phyloP scores from a whole-genome alignment of 2,888 invertebrate species.

The Charanyca ferruginea region DNA sequence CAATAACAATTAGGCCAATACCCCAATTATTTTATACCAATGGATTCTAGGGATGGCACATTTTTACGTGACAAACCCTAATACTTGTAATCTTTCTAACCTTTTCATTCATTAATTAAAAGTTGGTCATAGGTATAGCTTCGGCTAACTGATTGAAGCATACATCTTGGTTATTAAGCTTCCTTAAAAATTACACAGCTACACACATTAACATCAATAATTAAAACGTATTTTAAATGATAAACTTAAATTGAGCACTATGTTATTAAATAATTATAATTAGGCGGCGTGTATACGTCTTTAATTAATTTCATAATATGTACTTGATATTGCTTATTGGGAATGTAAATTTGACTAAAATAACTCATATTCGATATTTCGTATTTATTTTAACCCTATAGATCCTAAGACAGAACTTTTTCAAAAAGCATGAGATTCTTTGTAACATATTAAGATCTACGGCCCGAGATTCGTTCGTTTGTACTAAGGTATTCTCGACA shows the following conservation, averaged over 20 bases:
- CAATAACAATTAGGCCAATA: background rate
- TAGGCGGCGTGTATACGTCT: constrained; percentile 49
- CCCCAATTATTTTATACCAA: background rate
- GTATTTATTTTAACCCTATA: constrained; percentile 78
- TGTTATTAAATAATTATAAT: constrained; percentile 34
- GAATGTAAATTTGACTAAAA: constrained; percentile 37
- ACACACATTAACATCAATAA: background rate
- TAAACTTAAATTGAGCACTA: constrained; percentile 56
- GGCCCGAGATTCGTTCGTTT: constrained; percentile 79
- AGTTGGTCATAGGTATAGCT: too few species aligned
- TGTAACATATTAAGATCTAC: constrained; percentile 82
- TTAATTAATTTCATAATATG: constrained; percentile 17
- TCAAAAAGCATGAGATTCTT: constrained; percentile 85
- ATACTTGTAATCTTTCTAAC: too few species aligned
- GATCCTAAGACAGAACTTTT: constrained; percentile 85
- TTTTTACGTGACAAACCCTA: too few species aligned
- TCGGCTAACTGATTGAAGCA: background rate
- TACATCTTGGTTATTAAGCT: background rate
- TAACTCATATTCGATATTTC: constrained; percentile 54
- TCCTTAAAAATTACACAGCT: background rate
- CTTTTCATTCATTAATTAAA: too few species aligned
- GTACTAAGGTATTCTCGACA: constrained; percentile 64
- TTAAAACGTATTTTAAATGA: constrained; percentile 37
- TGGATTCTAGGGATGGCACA: background rate
- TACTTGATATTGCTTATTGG: constrained; percentile 35